These are phyloP conservation scores for Pseudochaenichthys georgianus DNA, from an alignment of 2,797 vertebrate species.

Conservation along the genomic window DNA sequence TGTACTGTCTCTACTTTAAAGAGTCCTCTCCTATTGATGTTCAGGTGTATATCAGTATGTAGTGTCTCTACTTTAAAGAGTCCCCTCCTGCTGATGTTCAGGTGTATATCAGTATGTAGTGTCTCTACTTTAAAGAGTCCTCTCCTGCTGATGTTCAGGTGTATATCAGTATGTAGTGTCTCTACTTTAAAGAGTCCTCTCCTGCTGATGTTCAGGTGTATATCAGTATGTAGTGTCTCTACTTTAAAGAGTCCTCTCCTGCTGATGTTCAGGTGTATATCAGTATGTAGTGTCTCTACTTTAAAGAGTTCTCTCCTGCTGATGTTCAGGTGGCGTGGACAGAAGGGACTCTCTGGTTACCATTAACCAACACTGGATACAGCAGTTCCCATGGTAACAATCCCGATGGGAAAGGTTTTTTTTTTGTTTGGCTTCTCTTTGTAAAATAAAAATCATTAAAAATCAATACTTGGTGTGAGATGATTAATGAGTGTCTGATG, in stretches of 20 bases:
- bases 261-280: too few relatives aligned
- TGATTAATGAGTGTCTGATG: background rate
- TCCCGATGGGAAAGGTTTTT: background rate
- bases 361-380: slow-evolving; percentile 18
- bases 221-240: too few relatives aligned
- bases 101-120: background rate
- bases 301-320: too few relatives aligned
- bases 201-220: background rate
- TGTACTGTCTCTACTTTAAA: too few relatives aligned
- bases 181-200: too few relatives aligned
- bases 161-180: too few relatives aligned
- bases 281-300: too few relatives aligned
- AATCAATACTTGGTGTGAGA: slow-evolving; percentile 3
- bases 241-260: too few relatives aligned
- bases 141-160: slow-evolving; percentile 1
- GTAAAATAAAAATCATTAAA: background rate
- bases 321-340: background rate
- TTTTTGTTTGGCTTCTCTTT: background rate
- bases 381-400: slow-evolving; percentile 54
- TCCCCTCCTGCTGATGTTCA: background rate
- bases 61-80: too few relatives aligned
- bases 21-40: background rate
- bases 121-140: too few relatives aligned
- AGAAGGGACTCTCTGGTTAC: slow-evolving; percentile 32
- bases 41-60: background rate